Base-by-base conservation (phyloP, 2,113 vertebrate genomes). In the Propithecus coquereli region DNA sequence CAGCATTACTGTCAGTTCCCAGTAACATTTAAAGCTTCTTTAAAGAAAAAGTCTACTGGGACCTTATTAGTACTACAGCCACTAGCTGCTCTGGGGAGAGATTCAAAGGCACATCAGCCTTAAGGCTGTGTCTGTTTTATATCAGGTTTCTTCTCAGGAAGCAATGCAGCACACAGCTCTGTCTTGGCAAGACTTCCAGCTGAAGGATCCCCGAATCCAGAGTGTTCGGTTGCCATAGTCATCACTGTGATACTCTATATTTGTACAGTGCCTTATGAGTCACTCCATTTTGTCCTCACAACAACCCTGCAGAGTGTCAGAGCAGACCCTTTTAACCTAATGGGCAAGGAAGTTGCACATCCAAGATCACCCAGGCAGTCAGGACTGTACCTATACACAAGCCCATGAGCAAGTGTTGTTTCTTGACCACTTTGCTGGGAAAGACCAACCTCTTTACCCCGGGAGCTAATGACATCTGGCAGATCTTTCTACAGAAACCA, bases 41-140 rank as follows among this genome's bases (percentile, higher is more conserved):
- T 74, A 82, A 74, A 88, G 54, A 84, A 65, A 70, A 76, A 81
- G 57, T 89, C 94, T 25, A 0, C 12, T 22, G 85, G 52, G 91
- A 76, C 27, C 86, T 96, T 86, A 47, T 74, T 94, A 91, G 88
- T 84, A 68, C 54, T 73, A 79, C 88, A 91, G 93, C 86, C 20
- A n/a, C 74, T 71, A 25, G 81, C 81, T 90, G 68, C 95, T 94
- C 73, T 40, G 76, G 68, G 57, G 71, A 92, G 84, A 43, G 70
- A 79, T 81, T 90, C 63, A 61, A 54, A 81, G 94, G 61, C 86
- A 11, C 30, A 47, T 52, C 88, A 66, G 37, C 82, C 77, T 79
- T 12, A 1, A 77, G 32, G 84, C 94, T 63, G 32, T 50, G 30
- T 83, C 91, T 93, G 89, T 50, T 87, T 86, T 59, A 27, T 0